These are phyloP conservation scores for Syngnathus rostellatus DNA, from an alignment of 2,797 vertebrate genomes.

Conservation along the genomic window DNA sequence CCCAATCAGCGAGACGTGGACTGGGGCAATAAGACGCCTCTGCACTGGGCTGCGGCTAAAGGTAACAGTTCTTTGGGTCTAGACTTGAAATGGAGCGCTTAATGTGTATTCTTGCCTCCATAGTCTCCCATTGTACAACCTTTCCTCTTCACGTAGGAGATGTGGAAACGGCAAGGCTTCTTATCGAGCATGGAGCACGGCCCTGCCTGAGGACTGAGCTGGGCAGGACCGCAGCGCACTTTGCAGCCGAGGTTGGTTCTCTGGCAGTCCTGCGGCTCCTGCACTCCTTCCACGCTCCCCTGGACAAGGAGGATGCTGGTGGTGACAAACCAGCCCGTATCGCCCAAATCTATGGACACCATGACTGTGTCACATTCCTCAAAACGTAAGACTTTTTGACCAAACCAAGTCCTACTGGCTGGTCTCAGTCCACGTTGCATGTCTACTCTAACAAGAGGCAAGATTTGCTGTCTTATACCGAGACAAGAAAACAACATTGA, in stretches of 20 bases:
- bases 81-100: neutral
- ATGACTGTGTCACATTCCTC: slow-evolving; percentile 75
- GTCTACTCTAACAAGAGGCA: no score
- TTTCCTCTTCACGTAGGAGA: slow-evolving; percentile 58
- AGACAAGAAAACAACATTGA: no score
- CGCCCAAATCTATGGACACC: slow-evolving; percentile 82
- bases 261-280: slow-evolving; percentile 74
- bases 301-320: slow-evolving; percentile 75
- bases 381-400: slow-evolving; percentile 63
- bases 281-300: slow-evolving; percentile 72
- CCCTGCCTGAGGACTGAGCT: slow-evolving; percentile 71
- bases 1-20: slow-evolving; percentile 80
- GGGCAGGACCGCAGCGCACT: slow-evolving; percentile 85
- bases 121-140: neutral
- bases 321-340: slow-evolving; percentile 79
- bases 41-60: slow-evolving; percentile 86
- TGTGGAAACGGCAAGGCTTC: slow-evolving; percentile 66
- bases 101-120: neutral
- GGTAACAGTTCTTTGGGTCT: slow-evolving; percentile 52
- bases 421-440: neutral
- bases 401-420: neutral
- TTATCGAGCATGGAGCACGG: slow-evolving; percentile 74
- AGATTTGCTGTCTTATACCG: no score
- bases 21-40: slow-evolving; percentile 80
- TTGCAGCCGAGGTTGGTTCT: slow-evolving; percentile 77